Base-by-base conservation (phyloP, 1,140 invertebrate genomes). In the Danaus melanippus region DNA sequence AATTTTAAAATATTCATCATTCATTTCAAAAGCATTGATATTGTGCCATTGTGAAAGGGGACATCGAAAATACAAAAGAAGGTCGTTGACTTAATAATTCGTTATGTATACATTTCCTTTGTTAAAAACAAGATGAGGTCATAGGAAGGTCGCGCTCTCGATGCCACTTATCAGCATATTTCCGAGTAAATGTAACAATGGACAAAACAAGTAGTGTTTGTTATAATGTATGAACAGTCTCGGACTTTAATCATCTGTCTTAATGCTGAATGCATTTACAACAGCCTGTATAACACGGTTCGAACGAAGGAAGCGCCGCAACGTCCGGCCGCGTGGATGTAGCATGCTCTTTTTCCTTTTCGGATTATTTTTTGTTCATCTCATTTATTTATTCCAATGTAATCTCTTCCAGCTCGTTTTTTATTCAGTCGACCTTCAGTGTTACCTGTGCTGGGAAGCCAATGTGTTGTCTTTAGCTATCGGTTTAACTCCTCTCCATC, bases 331-430 rank as follows among this genome's bases (percentile, higher is more conserved):
- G 78, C 78, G 80, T 86, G 83, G 78, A 85, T 86, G 79, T 86
- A 76, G 79, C 79, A 69, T 85, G 73, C 74, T 84, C 81, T 84
- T 82, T 83, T 81, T 81, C 72, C 69, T 80, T 79, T 82, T 77
- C 65, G 80, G 74, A 82, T 86, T 83, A 71, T 80, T 83, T 84
- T 84, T 85, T 79, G 83, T 86, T 88, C 84, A 84, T 86, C 82
- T 85, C 83, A 85, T 87, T 87, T 88, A 87, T 88, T 87, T 88
- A 86, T 88, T 88, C 85, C 85, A 86, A 87, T 87, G 85, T 88
- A 88, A 88, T 88, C 83, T 86, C 80, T 84, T 85, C 84, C 79
- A 85, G 71, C 79, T 82, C 74, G 72, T 84, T 87, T 88, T 87
- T 87, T 87, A 86, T 87, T 86, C 84, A 88, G 82, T 87, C 80